Evolutionary conservation across 2,797 vertebrate genomes (phyloP).

Genomic region (Lophius americanus): DNA sequence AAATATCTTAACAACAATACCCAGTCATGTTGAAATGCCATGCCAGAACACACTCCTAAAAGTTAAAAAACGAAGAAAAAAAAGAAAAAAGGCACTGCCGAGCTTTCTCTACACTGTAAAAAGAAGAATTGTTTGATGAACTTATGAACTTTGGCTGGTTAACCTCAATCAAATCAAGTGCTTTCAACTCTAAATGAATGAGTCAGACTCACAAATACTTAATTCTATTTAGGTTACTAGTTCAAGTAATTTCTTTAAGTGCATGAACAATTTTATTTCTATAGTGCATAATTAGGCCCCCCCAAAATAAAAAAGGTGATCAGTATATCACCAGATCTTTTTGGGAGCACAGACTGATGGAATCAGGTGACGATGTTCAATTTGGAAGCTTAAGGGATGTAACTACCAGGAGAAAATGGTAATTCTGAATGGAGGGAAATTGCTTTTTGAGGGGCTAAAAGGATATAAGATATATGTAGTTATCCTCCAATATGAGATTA

Average conservation of each 20-base stretch:
- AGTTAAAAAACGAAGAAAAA: neutral
- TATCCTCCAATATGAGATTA: slow-evolving; percentile 64
- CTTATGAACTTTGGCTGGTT: too few relatives aligned
- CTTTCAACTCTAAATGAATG: neutral
- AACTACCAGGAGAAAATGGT: slow-evolving; percentile 32
- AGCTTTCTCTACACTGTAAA: too few relatives aligned
- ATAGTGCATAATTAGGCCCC: too few relatives aligned
- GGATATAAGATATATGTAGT: slow-evolving; percentile 40
- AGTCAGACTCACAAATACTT: too few relatives aligned
- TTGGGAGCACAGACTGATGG: slow-evolving; percentile 20
- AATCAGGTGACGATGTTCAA: slow-evolving; percentile 46
- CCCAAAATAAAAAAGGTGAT: slow-evolving; percentile 3
- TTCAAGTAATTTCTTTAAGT: too few relatives aligned
- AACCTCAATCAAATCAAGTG: neutral
- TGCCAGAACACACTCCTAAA: slow-evolving; percentile 1
- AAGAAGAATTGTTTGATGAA: too few relatives aligned
- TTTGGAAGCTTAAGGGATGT: slow-evolving; percentile 48
- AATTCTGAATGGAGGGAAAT: slow-evolving; percentile 51
- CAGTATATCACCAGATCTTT: slow-evolving; percentile 23
- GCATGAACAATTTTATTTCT: too few relatives aligned
- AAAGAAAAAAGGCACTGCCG: neutral
- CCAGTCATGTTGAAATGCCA: slow-evolving; percentile 14
- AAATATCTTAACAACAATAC: neutral
- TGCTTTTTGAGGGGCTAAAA: slow-evolving; percentile 38
- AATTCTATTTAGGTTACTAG: too few relatives aligned